Evolutionary conservation across 2,888 invertebrate species (phyloP).

Genomic region (Aphodius granarius): DNA sequence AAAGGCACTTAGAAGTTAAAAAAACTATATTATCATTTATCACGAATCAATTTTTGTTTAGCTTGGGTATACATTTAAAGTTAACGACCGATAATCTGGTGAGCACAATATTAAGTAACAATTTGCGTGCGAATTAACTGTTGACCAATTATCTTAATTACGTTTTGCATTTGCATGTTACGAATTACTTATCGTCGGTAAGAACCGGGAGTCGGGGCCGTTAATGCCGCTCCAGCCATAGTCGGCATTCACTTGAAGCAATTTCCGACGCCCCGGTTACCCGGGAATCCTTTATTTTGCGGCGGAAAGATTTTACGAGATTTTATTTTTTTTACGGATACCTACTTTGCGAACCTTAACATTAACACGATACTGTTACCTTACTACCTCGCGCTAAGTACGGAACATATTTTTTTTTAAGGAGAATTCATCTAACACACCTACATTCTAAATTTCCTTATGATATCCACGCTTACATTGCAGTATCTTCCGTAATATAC

Average conservation of each 20-base stretch:
- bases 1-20: too few relatives aligned
- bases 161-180: slow-evolving; percentile 13
- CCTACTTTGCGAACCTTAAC: background rate
- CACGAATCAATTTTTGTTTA: background rate
- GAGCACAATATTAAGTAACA: background rate
- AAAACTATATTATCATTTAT: background rate
- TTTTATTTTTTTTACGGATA: slow-evolving; percentile 1
- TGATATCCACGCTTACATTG: too few relatives aligned
- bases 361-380: background rate
- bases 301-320: slow-evolving; percentile 2
- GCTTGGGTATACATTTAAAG: background rate
- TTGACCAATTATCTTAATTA: slow-evolving; percentile 9
- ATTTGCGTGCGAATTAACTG: slow-evolving; percentile 10
- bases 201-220: background rate
- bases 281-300: background rate
- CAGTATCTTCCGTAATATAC: background rate
- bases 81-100: background rate
- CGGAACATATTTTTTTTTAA: too few relatives aligned
- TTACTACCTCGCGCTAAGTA: too few relatives aligned
- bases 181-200: slow-evolving; percentile 2
- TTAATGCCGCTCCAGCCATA: slow-evolving; percentile 1
- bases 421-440: too few relatives aligned
- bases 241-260: background rate
- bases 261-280: slow-evolving; percentile 6
- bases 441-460: too few relatives aligned